Evolutionary conservation across 30 jellyfish, hydroid and myxozoan species (phyloP), one percentile per base, ranked within the genome.

Genomic region (Aurelia sp.): DNA sequence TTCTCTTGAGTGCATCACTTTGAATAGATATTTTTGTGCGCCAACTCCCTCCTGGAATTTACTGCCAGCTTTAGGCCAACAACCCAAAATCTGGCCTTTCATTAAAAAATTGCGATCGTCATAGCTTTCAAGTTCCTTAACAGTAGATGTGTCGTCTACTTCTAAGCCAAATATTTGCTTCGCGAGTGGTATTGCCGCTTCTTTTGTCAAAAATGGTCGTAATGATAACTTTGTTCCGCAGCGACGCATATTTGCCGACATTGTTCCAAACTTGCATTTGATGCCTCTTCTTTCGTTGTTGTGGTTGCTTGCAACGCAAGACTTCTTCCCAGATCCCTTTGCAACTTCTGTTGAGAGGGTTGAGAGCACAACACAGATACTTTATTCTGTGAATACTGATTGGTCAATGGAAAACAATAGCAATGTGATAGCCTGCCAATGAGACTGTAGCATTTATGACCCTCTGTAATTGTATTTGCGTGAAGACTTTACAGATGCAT

Each of bases 51-150:
- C 5, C 0, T 7, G 17, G 35, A 8, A 33, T 3, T 57, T 20
- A 38, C 48, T 44, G 4, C 40, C 71, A 15, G 24, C 2, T 18
- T 48, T 44, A 3, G 27, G 33, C 41, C 71, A 16, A 50, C 71
- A 16, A 50, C 9, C 67, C 24, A 18, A 15, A 4, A 74, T 8
- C 15, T 22, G 66, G 16, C 82, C 80, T 21, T 48, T 70, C 18
- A 80, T 19, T 63, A 63, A 65, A 35, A 27, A 80, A 63, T 80
- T 80, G 13, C 90, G 57, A 40, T 80, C 90, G 16, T 80, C 90
- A 70, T 80, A 80, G 53, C 90, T 80, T 19, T 67, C 80, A 1
- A 80, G 82, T 53, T 80, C 90, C 52, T 64, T 80, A 30, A 51
- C 80, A 17, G 44, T 57, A 4, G 87, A 76, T 48, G 33, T 8